These are phyloP conservation scores for Leptopilina clavipes DNA, from an alignment of 1,140 invertebrate genomes.

Conservation along the genomic window DNA sequence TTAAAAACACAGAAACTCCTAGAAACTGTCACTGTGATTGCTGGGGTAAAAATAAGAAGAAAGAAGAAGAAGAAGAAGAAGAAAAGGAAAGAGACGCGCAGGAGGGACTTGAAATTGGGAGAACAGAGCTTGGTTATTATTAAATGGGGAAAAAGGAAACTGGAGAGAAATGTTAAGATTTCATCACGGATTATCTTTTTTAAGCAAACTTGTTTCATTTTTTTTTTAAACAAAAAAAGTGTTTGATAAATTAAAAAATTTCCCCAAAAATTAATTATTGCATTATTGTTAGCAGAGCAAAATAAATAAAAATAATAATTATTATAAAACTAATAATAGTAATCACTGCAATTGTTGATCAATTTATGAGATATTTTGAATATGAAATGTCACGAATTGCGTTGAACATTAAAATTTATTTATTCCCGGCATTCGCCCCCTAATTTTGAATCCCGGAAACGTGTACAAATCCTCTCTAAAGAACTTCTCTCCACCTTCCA, in stretches of 20 bases:
- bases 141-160: neutral
- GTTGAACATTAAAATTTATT: constrained; percentile 20
- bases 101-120: neutral
- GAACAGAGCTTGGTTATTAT: constrained; percentile 6
- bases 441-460: neutral
- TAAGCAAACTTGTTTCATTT: neutral
- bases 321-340: no score
- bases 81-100: neutral
- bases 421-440: neutral
- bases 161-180: constrained; percentile 12
- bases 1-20: constrained; percentile 29
- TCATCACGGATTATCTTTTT: constrained; percentile 3
- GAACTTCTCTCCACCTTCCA: neutral
- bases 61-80: neutral
- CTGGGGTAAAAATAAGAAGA: constrained; percentile 10
- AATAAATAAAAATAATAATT: no score
- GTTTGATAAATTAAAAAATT: neutral
- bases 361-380: neutral
- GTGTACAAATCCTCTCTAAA: neutral
- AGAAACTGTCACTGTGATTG: constrained; percentile 1
- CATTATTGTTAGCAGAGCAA: no score
- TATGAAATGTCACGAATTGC: neutral
- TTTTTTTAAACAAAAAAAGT: no score
- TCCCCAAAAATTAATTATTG: neutral
- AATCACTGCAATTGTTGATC: neutral